Base-by-base conservation (phyloP, 1,140 invertebrate genomes). In the Megalopta genalis region DNA sequence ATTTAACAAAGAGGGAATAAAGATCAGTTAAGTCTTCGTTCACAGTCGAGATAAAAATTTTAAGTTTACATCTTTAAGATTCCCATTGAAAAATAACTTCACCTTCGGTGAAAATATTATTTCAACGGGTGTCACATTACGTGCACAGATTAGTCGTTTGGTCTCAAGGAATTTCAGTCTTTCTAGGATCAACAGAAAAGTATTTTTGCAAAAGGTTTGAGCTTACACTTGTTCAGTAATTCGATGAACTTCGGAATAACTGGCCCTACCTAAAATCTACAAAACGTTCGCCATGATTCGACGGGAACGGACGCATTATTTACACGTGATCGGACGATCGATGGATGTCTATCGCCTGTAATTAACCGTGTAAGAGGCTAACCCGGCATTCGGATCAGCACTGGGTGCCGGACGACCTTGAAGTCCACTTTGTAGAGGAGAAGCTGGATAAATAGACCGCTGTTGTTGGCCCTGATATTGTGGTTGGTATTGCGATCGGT, bases 331-430 rank as follows among this genome's bases (percentile, higher is more conserved):
- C 2, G 37, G 39, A 12, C 7, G 46, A 39, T 52, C 12, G n/a
- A 27, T 1, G 10, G 39, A 52, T 57, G 12, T 8, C n/a, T 83
- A 88, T 88, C 86, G 82, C 69, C 83, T 94, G 88, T 96, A 97
- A 84, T 94, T 94, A 63, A 96, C 94, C 25, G 94, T 94, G 88
- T 96, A 97, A 21, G 96, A 96, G 27, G 95, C 96, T 16, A 88
- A 37, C 42, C 73, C 87, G 64, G 94, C 94, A 86, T 92, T 94
- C n/a, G 95, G 93, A 84, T 96, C 95, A 65, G 95, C 93, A 83
- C 95, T 96, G 63, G 94, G 93, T 0, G 94, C 93, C 10, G 95
- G 94, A 83, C 95, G 95, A 12, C 94, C 94, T 74, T 91, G 86
- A 87, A 94, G 94, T 18, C 90, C 76, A 32, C 74, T 64, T 52